phyloP scores from a whole-genome alignment of 2,797 vertebrate species.

The Crax fasciolata region DNA sequence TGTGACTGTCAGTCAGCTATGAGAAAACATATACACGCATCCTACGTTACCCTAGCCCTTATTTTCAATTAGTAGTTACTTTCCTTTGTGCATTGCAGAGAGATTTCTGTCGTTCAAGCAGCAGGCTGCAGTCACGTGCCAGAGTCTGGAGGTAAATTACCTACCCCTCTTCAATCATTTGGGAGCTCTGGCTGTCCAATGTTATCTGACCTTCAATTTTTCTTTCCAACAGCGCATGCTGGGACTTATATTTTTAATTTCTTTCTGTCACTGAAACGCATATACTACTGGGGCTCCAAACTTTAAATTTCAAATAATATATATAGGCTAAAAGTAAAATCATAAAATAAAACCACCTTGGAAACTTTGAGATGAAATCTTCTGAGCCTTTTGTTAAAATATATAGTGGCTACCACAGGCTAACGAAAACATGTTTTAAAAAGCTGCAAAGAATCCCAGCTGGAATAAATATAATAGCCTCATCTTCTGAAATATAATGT shows the following conservation, averaged over 20 bases:
- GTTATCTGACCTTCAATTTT: conserved; percentile 20
- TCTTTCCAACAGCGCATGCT: neutral
- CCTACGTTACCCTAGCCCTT: neutral
- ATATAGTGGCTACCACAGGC: neutral
- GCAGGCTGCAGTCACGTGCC: neutral
- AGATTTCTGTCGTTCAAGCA: neutral
- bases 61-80: neutral
- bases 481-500: conserved; percentile 34
- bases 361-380: neutral
- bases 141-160: neutral
- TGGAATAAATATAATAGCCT: conserved; percentile 22
- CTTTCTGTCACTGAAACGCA: conserved; percentile 16
- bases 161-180: conserved; percentile 4
- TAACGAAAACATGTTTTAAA: conserved; percentile 64
- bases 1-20: conserved; percentile 1
- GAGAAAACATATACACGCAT: neutral
- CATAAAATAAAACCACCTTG: conserved; percentile 13
- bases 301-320: conserved; percentile 24
- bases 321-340: neutral
- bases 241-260: conserved; percentile 44
- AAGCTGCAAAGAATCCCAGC: conserved; percentile 36
- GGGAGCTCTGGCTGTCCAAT: neutral
- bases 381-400: conserved; percentile 19
- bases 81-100: neutral
- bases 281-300: neutral